Evolutionary conservation across 2,113 vertebrate genomes (phyloP).

Genomic region (Gracilinanus agilis): DNA sequence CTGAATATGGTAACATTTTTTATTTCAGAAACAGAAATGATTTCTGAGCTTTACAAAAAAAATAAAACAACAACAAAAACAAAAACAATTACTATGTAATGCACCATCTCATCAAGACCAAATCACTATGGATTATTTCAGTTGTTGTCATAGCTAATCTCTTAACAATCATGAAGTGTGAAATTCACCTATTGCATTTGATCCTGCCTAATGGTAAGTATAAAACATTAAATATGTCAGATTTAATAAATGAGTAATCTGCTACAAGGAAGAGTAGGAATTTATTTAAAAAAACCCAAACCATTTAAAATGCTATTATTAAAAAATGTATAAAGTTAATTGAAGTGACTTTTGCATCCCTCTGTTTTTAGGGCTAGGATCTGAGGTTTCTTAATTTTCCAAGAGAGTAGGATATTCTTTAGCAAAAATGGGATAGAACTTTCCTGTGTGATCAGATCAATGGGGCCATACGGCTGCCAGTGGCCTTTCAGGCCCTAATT

Average conservation of each 20-base stretch:
- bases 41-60: background rate
- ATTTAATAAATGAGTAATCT: background rate
- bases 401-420: conserved; percentile 30
- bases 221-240: background rate
- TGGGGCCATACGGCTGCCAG: conserved; percentile 18
- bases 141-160: conserved; percentile 16
- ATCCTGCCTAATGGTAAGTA: conserved; percentile 24
- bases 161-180: conserved; percentile 37
- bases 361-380: conserved; percentile 22
- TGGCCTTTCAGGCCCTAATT: conserved; percentile 13
- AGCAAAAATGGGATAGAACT: background rate
- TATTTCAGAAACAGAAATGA: background rate
- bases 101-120: background rate
- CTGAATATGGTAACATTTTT: background rate
- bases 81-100: background rate
- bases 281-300: background rate
- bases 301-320: conserved; percentile 48
- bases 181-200: conserved; percentile 46
- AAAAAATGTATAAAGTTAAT: conserved; percentile 42
- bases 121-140: conserved; percentile 35
- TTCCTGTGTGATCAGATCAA: conserved; percentile 12
- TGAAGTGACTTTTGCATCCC: conserved; percentile 22
- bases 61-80: background rate
- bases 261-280: background rate
- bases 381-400: conserved; percentile 51